Evolutionary conservation across 2,113 vertebrate genomes (phyloP), one percentile per base, ranked within the genome.

Genomic region (Porphyrio hochstetteri): DNA sequence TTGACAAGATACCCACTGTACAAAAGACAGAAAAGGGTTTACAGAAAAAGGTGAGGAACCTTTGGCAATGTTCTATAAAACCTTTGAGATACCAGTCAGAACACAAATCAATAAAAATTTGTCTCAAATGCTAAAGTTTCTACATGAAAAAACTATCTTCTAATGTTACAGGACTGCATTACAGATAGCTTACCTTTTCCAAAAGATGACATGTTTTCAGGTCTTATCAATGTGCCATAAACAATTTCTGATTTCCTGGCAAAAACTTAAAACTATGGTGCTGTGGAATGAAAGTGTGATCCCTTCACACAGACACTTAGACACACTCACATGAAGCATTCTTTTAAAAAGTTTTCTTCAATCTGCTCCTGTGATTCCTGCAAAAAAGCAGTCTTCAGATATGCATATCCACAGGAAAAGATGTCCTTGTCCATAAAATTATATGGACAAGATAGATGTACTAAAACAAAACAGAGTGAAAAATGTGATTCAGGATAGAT

Each of bases 1-100:
- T 21, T 7, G 6, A n/a, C 3, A 35, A 70, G 21, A 36, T 24
- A 59, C 1, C 7, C 9, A 15, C 3, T 3, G 1, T 10, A 40
- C 3, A 27, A 24, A 77, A 68, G 13, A 63, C 36, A 2, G 46
- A 48, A 74, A 65, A 4, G 5, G 1, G 36, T 31, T 72, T 82
- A n/a, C 8, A 68, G 17, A 25, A 59, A n/a, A 16, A 64, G 1
- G 2, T 33, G 38, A 85, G 24, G 20, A 52, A 57, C 14, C 4
- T 15, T 63, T 68, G 25, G 2, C 9, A 75, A 59, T 0, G 2
- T 71, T 8, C 10, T 59, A 13, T 2, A 76, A 79, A 78, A 71
- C 11, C 13, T 50, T 19, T 10, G 23, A 68, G 16, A 36, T 9
- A 36, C 5, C 13, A 79, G 7, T 4, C 7, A 59, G 44, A 82